Evolutionary conservation across 1,140 invertebrate species (phyloP), one percentile per base, ranked within the genome.

Genomic region (Ostrea edulis): DNA sequence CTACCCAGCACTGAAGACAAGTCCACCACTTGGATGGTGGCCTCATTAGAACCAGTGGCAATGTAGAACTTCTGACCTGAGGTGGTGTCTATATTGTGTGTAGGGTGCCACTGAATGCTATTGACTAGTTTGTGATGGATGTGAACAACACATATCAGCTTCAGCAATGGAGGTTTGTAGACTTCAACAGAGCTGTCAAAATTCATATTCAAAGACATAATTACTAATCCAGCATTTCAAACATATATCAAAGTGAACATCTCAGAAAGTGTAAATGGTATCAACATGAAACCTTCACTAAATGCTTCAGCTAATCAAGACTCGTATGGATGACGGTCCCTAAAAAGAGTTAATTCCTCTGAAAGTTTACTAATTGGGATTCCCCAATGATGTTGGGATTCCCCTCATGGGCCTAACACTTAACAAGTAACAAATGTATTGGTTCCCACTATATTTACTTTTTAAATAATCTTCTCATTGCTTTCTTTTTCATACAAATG

Each of bases 71-170:
- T 94, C 91, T 96, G 96, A 0, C 95, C 93, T 2, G 97, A 97
- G 14, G 90, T 81, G 22, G 94, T 94, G 84, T 96, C 96, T 22
- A 95, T 94, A 1, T 96, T 97, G 88, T 96, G 96, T 82, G 96
- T 93, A 0, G 97, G 97, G 95, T 97, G 97, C 97, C 97, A 97
- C 2, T 94, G 94, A 0, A 97, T 93, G 84, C 95, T 95, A 90
- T 96, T 96, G 20, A 97, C 95, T 82, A 96, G 92, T 94, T 97
- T 97, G 85, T 96, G 96, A 89, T 95, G 94, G 7, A 94, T 89
- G 51, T 95, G 94, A 17, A 96, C 91, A 17, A 91, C 92, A 89
- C 89, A 92, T 22, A 95, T 7, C 8, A 94, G 88, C 35, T 92
- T 90, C 20, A 95, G 91, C 54, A 92, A 86, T 7, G 91, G 89